A percentile compares a stretch with the other conserved stretches of the same genome.
phyloP scores from a whole-genome alignment of 2,888 invertebrate species.

The Ectemnius continuus region DNA sequence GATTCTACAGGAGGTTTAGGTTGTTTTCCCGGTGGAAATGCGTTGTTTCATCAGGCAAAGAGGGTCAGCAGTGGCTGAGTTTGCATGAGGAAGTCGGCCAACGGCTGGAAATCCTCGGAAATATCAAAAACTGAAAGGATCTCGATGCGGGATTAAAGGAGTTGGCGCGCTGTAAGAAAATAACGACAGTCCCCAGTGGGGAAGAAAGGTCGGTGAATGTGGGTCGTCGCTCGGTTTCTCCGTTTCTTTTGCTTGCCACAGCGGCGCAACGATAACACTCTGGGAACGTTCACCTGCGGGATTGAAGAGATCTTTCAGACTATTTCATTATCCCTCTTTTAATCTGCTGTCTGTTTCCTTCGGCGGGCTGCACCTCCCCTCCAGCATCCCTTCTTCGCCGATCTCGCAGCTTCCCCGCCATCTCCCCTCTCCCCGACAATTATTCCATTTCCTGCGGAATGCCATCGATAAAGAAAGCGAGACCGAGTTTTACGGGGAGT shows the following conservation, averaged over 20 bases:
- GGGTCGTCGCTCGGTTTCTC: constrained; percentile 28
- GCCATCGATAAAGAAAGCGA: too few relatives aligned
- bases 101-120: constrained; percentile 6
- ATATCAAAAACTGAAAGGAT: constrained; percentile 17
- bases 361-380: too few relatives aligned
- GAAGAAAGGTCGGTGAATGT: constrained; percentile 32
- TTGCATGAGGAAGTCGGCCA: constrained; percentile 2
- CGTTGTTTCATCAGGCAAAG: too few relatives aligned
- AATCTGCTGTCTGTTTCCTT: too few relatives aligned
- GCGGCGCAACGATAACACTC: constrained; percentile 5
- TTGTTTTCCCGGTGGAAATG: too few relatives aligned
- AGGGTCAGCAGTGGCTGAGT: not conserved
- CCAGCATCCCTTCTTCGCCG: too few relatives aligned
- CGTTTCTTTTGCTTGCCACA: constrained; percentile 13
- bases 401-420: too few relatives aligned
- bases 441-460: too few relatives aligned
- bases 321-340: constrained; percentile 15
- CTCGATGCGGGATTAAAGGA: constrained; percentile 20
- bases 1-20: too few relatives aligned
- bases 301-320: constrained; percentile 8
- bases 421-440: too few relatives aligned
- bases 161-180: not conserved
- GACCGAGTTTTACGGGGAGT: too few relatives aligned
- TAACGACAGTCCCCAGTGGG: constrained; percentile 26
- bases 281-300: constrained; percentile 1